Evolutionary conservation across 1,140 invertebrate species (phyloP).

Genomic region (Brachionus rotundiformis): DNA sequence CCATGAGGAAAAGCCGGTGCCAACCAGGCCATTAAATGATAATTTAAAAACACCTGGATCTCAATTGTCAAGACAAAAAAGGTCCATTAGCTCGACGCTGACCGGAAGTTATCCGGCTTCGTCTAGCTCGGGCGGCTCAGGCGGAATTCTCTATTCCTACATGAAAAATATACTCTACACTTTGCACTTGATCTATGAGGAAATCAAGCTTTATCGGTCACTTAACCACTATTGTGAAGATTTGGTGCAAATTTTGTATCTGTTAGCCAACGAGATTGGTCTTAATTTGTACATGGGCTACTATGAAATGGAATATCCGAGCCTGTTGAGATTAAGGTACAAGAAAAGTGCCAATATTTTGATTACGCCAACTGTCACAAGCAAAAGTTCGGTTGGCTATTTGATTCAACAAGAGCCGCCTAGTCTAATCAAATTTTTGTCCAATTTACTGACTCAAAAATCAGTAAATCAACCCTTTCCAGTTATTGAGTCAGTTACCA

Average conservation of each 20-base stretch:
- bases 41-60: not conserved
- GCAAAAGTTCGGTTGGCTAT: slow-evolving; percentile 1
- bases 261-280: slow-evolving; percentile 1
- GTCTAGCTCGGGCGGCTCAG: not conserved
- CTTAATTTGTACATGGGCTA: slow-evolving; percentile 1
- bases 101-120: not conserved
- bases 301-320: slow-evolving; percentile 28
- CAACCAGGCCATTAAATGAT: not conserved
- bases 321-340: not conserved
- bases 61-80: slow-evolving; percentile 13
- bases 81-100: not conserved
- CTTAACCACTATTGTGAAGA: slow-evolving; percentile 13
- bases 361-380: not conserved
- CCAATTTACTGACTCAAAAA: not conserved
- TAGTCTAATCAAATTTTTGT: slow-evolving; percentile 12
- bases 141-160: slow-evolving; percentile 38
- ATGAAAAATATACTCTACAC: slow-evolving; percentile 26
- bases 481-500: not conserved
- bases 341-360: not conserved
- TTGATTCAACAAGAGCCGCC: slow-evolving; percentile 42
- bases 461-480: slow-evolving; percentile 9
- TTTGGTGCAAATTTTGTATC: slow-evolving; percentile 17
- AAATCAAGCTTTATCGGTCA: slow-evolving; percentile 8
- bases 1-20: not conserved
- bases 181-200: slow-evolving; percentile 39